Conservation (phyloP, 1,140 invertebrate species). For the Ooceraea biroi region DNA sequence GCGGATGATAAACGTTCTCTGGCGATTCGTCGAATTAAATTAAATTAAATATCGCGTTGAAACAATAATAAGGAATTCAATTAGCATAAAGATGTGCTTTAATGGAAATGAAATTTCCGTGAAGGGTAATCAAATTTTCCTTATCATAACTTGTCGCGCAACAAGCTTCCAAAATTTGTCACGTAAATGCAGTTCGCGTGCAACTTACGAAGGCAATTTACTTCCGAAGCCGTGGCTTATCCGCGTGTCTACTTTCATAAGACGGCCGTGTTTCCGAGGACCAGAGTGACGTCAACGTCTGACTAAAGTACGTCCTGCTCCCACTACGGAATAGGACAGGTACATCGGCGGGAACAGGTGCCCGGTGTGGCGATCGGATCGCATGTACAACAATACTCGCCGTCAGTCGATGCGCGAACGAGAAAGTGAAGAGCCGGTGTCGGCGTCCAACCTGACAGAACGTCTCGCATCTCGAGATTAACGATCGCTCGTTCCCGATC, state of each 20-base stretch:
- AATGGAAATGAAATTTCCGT: not conserved
- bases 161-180: constrained; percentile 1
- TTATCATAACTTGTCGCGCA: not conserved
- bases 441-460: constrained; percentile 9
- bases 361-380: constrained; percentile 70
- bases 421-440: constrained; percentile 73
- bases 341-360: constrained; percentile 70
- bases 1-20: not conserved
- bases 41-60: not conserved
- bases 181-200: not conserved
- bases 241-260: constrained; percentile 28
- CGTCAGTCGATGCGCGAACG: constrained; percentile 73
- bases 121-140: not conserved
- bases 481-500: constrained; percentile 15
- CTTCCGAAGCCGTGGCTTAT: constrained; percentile 12
- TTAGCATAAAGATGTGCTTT: not conserved
- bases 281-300: constrained; percentile 60
- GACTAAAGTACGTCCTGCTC: constrained; percentile 64
- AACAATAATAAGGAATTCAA: constrained; percentile 16
- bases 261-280: constrained; percentile 27
- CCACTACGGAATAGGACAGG: constrained; percentile 65
- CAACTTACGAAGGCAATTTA: not conserved
- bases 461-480: constrained; percentile 9
- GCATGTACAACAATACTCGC: constrained; percentile 65
- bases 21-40: not conserved